Evolutionary conservation across 2,888 invertebrate genomes (phyloP).

Genomic region (Stenolophus ochropezus): DNA sequence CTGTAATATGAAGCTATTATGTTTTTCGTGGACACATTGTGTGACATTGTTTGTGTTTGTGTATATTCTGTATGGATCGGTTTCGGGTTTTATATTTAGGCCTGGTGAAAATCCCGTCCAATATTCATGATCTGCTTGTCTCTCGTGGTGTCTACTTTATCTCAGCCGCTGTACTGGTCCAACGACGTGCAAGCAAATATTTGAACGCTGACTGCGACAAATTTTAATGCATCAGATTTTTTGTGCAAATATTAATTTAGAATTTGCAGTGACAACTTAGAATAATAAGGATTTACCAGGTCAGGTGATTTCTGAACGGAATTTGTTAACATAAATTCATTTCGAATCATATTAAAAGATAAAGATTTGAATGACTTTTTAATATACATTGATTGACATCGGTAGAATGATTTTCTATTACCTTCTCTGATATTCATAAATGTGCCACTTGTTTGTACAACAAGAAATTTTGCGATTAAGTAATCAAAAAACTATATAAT

Average conservation of each 20-base stretch:
- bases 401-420: too few relatives aligned
- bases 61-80: too few relatives aligned
- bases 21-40: too few relatives aligned
- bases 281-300: slow-evolving; percentile 27
- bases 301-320: slow-evolving; percentile 29
- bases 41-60: too few relatives aligned
- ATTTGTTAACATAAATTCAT: background rate
- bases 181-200: slow-evolving; percentile 54
- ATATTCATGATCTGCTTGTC: background rate
- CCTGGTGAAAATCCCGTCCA: background rate
- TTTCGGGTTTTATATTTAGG: background rate
- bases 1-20: too few relatives aligned
- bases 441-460: too few relatives aligned
- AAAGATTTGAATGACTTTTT: background rate
- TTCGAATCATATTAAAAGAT: background rate
- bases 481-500: too few relatives aligned
- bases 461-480: too few relatives aligned
- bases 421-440: too few relatives aligned
- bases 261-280: slow-evolving; percentile 47
- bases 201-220: slow-evolving; percentile 52
- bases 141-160: background rate
- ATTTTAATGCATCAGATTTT: slow-evolving; percentile 58
- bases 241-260: slow-evolving; percentile 56
- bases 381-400: background rate
- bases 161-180: slow-evolving; percentile 8